Evolutionary conservation across 2,888 invertebrate species (phyloP).

Genomic region (Phortica magna): DNA sequence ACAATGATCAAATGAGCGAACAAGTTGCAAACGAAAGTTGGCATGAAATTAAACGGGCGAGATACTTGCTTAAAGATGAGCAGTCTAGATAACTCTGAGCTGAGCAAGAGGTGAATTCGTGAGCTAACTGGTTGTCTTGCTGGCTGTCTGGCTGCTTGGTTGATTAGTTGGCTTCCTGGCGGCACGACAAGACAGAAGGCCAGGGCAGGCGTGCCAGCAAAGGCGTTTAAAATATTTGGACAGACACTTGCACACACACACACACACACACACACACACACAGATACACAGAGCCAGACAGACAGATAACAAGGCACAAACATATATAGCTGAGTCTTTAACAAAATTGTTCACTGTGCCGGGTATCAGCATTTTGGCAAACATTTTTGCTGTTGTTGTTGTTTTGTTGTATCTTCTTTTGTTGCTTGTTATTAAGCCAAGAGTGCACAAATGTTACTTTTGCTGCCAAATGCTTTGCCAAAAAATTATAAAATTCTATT

Average conservation of each 20-base stretch:
- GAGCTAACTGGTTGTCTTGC: slow-evolving; percentile 1
- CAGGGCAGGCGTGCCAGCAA: slow-evolving; percentile 12
- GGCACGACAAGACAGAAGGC: slow-evolving; percentile 20
- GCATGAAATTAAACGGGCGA: slow-evolving; percentile 29
- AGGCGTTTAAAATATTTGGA: slow-evolving; percentile 66
- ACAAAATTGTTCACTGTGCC: not conserved
- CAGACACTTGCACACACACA: slow-evolving; percentile 55
- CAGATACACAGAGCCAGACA: slow-evolving; percentile 23
- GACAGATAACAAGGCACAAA: slow-evolving; percentile 35
- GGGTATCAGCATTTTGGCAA: slow-evolving; percentile 1
- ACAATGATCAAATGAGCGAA: slow-evolving; percentile 16
- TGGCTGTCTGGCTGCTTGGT: not conserved
- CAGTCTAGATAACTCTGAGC: slow-evolving; percentile 2
- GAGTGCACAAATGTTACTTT: slow-evolving; percentile 22
- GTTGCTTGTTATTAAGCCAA: slow-evolving; percentile 9
- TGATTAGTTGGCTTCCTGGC: not conserved
- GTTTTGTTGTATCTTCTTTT: not conserved
- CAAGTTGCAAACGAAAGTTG: slow-evolving; percentile 54
- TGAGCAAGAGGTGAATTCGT: slow-evolving; percentile 9
- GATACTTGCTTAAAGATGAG: slow-evolving; percentile 19
- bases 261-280: slow-evolving; percentile 34
- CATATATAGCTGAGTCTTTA: slow-evolving; percentile 48
- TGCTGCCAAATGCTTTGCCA: slow-evolving; percentile 46
- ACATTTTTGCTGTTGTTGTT: slow-evolving; percentile 5
- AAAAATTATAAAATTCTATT: slow-evolving; percentile 55